A percentile compares a stretch with the other conserved stretches of the same genome.
These are phyloP conservation scores for Trachymyrmex cornetzi DNA, from an alignment of 1,140 invertebrate species.

Conservation along the genomic window DNA sequence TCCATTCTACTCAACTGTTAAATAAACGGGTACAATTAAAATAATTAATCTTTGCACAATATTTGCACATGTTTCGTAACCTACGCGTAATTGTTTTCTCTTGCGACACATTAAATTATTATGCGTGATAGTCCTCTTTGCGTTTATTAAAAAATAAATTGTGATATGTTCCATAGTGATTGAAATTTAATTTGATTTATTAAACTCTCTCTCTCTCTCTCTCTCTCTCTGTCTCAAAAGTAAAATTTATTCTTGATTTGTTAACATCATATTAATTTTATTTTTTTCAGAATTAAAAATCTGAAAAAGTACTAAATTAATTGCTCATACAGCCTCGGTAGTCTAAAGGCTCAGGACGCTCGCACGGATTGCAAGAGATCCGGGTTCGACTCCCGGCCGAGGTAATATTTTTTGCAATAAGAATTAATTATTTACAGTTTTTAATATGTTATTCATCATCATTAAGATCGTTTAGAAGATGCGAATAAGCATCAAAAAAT, in stretches of 20 bases:
- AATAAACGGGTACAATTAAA: constrained; percentile 16
- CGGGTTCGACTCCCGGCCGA: too few species aligned
- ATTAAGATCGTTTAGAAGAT: too few species aligned
- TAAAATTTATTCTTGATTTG: not conserved
- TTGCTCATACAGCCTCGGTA: too few species aligned
- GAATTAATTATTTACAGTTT: too few species aligned
- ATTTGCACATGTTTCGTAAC: not conserved
- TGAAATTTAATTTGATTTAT: not conserved
- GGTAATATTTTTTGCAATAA: too few species aligned
- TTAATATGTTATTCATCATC: too few species aligned
- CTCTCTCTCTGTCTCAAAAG: too few species aligned
- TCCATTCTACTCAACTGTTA: not conserved
- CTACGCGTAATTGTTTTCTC: not conserved
- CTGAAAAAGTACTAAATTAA: not conserved
- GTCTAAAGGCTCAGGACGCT: too few species aligned
- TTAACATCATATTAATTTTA: not conserved
- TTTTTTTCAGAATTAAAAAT: not conserved
- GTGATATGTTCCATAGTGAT: not conserved
- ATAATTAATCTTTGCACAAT: constrained; percentile 11
- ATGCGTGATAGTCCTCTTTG: not conserved
- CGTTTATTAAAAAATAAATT: constrained; percentile 9
- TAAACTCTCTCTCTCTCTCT: not conserved
- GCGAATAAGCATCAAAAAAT: too few species aligned
- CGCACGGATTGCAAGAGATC: too few species aligned
- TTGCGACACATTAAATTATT: not conserved